Conservation (phyloP, 2,797 vertebrate genomes). For the Sciurus vulgaris region DNA sequence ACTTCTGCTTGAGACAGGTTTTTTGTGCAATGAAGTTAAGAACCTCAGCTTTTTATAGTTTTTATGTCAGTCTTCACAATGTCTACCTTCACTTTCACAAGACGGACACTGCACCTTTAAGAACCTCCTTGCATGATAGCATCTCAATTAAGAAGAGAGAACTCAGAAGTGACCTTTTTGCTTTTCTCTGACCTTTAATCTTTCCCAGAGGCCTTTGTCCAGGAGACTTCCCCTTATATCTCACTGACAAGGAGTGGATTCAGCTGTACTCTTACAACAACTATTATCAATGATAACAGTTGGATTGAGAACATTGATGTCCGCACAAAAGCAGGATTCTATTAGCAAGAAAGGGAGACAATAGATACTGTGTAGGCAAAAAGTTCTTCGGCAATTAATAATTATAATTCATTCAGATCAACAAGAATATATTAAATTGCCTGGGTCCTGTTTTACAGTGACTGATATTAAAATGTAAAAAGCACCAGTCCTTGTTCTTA, state of each 20-base stretch:
- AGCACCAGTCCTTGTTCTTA: background rate
- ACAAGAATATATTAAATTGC: background rate
- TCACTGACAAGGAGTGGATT: background rate
- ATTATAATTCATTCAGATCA: conserved; percentile 27
- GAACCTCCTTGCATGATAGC: background rate
- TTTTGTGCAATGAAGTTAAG: background rate
- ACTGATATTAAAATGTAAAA: background rate
- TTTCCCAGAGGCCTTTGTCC: background rate
- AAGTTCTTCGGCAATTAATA: background rate
- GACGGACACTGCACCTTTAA: background rate
- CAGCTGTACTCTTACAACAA: background rate
- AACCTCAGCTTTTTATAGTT: background rate
- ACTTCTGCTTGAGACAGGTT: background rate
- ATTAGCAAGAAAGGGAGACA: background rate
- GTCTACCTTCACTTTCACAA: background rate
- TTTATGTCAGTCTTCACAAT: background rate
- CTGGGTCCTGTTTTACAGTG: background rate
- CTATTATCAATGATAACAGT: background rate
- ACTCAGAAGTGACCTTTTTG: background rate
- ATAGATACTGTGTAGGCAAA: background rate
- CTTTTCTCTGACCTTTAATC: background rate
- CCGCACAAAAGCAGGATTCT: background rate
- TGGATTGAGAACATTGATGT: background rate
- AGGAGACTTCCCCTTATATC: background rate
- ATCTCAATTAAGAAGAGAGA: background rate